Conservation (phyloP, 2,888 invertebrate genomes). For the Andrena trimmerana region DNA sequence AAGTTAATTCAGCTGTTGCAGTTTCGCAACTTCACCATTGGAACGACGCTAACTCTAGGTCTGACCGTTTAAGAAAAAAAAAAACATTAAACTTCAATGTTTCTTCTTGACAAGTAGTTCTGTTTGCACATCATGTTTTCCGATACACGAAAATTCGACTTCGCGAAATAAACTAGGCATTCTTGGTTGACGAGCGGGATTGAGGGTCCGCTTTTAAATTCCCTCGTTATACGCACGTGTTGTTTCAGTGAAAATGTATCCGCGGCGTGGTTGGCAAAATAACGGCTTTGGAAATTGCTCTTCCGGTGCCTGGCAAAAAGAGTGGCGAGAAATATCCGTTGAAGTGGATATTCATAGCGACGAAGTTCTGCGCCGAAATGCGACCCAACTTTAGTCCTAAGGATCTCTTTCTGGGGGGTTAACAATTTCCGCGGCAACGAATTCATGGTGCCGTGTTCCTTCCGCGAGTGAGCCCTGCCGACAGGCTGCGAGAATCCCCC, state of each 20-base stretch:
- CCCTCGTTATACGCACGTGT: neutral
- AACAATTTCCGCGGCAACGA: slow-evolving; percentile 61
- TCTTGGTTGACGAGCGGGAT: too few relatives aligned
- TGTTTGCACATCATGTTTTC: too few relatives aligned
- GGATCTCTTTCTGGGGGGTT: slow-evolving; percentile 51
- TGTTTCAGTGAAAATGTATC: neutral
- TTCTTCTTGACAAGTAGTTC: too few relatives aligned
- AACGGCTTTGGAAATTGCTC: neutral
- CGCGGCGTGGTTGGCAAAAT: neutral
- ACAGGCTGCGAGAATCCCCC: slow-evolving; percentile 62
- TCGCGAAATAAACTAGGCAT: too few relatives aligned
- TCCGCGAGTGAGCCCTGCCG: slow-evolving; percentile 62
- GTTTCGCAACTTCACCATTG: too few relatives aligned
- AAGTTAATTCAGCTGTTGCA: too few relatives aligned
- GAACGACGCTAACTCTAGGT: too few relatives aligned
- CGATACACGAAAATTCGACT: too few relatives aligned
- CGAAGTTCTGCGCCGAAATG: neutral
- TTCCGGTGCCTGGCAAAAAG: neutral
- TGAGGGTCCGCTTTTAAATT: neutral
- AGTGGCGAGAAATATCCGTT: slow-evolving; percentile 1
- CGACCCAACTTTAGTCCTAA: slow-evolving; percentile 18
- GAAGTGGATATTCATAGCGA: neutral
- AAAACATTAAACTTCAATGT: too few relatives aligned
- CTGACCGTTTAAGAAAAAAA: too few relatives aligned
- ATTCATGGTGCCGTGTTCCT: slow-evolving; percentile 61